Conservation (phyloP, 2,888 invertebrate species). For the Chaitophorus viminalis region DNA sequence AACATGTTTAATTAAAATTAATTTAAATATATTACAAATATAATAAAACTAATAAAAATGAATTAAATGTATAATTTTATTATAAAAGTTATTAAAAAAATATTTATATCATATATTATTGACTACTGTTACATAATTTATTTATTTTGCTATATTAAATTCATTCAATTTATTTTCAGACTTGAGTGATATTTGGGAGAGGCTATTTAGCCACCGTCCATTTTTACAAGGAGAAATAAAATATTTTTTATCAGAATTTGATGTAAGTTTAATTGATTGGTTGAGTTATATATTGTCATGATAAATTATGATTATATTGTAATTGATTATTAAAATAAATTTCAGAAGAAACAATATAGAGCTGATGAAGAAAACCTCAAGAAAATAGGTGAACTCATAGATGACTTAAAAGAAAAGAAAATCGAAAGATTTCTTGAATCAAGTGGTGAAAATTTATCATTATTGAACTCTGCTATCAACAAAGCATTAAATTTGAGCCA, state of each 20-base stretch:
- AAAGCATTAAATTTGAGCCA: constrained; percentile 54
- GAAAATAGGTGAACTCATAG: constrained; percentile 46
- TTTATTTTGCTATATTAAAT: not conserved
- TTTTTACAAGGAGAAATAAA: constrained; percentile 88
- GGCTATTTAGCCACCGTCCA: constrained; percentile 87
- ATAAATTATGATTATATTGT: not conserved
- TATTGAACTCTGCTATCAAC: constrained; percentile 59
- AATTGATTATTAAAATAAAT: constrained; percentile 24
- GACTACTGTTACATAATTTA: not conserved
- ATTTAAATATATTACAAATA: too few species aligned
- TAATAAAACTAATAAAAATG: too few species aligned
- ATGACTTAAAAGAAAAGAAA: constrained; percentile 45
- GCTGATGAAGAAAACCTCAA: constrained; percentile 50
- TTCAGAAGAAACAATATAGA: constrained; percentile 49
- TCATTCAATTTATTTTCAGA: constrained; percentile 70
- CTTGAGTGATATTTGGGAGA: constrained; percentile 82
- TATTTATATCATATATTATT: not conserved
- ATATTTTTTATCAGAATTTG: constrained; percentile 84
- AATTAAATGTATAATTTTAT: too few species aligned
- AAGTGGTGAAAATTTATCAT: constrained; percentile 56
- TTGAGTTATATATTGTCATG: constrained; percentile 25
- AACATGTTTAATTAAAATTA: too few species aligned
- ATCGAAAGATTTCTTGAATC: constrained; percentile 48
- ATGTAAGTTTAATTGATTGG: constrained; percentile 71
- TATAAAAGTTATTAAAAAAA: too few species aligned